A percentile compares a stretch with the other conserved stretches of the same genome.
Evolutionary conservation across 2,113 vertebrate genomes (phyloP).

Genomic region (Erythrolamprus reginae): DNA sequence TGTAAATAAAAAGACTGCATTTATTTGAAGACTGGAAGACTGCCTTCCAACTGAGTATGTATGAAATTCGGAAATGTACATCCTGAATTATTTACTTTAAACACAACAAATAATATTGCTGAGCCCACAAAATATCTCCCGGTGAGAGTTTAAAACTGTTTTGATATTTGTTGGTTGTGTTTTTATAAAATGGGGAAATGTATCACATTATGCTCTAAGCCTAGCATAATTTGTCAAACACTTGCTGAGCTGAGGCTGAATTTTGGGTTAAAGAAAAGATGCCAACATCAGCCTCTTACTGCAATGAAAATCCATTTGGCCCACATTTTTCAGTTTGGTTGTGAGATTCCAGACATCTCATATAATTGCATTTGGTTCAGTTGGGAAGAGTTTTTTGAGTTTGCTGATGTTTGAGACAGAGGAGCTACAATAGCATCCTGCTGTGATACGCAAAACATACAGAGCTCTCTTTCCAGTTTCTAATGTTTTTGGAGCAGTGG

Average conservation of each 20-base stretch:
- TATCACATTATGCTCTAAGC: not conserved
- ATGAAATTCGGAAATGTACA: not conserved
- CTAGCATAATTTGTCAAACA: not conserved
- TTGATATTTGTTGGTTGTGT: not conserved
- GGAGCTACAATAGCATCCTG: not conserved
- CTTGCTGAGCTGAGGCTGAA: not conserved
- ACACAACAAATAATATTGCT: not conserved
- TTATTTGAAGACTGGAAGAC: not conserved
- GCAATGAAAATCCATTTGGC: not conserved
- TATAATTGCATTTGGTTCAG: not conserved
- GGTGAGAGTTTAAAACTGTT: not conserved
- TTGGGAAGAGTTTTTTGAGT: not conserved
- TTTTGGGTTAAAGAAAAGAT: not conserved
- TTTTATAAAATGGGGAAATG: not conserved
- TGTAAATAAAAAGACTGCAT: not conserved
- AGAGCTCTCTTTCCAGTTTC: not conserved
- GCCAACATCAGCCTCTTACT: not conserved
- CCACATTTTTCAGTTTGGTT: not conserved
- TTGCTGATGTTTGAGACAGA: not conserved
- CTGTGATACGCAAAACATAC: not conserved
- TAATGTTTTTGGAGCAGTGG: not conserved
- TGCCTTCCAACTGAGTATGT: not conserved
- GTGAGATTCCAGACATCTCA: not conserved
- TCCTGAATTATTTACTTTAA: not conserved
- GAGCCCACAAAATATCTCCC: not conserved